phyloP scores from a whole-genome alignment of 2,113 vertebrate genomes.

The Xyrauchen texanus region DNA sequence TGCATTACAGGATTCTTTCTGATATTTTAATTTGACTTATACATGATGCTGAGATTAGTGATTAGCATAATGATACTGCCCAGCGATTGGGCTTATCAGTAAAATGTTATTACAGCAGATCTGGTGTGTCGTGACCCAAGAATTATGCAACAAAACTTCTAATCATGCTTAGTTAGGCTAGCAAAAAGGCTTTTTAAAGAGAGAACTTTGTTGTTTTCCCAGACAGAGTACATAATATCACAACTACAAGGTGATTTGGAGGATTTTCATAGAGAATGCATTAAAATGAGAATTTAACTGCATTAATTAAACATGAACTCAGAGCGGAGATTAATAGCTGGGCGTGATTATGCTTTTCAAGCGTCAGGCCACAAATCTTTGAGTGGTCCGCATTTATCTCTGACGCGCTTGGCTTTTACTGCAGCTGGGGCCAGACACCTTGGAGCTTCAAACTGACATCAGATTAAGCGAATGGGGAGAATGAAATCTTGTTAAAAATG shows the following conservation, averaged over 20 bases:
- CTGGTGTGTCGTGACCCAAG: too few relatives aligned
- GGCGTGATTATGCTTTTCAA: conserved; percentile 54
- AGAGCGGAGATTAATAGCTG: conserved; percentile 60
- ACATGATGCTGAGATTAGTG: too few relatives aligned
- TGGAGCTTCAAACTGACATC: conserved; percentile 64
- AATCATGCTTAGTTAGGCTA: too few relatives aligned
- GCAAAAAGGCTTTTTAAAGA: too few relatives aligned
- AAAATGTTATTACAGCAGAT: too few relatives aligned
- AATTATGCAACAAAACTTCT: too few relatives aligned
- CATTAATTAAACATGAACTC: conserved; percentile 62
- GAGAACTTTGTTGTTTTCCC: background rate
- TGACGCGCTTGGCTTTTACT: conserved; percentile 49
- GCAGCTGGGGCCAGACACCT: conserved; percentile 62
- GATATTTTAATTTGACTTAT: too few relatives aligned
- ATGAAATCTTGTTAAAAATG: conserved; percentile 78
- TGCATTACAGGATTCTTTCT: too few relatives aligned
- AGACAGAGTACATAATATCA: conserved; percentile 35
- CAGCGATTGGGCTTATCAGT: too few relatives aligned
- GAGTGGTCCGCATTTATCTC: conserved; percentile 62
- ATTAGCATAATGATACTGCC: too few relatives aligned
- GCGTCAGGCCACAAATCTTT: conserved; percentile 64
- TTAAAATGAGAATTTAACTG: conserved; percentile 63
- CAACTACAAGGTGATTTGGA: conserved; percentile 59
- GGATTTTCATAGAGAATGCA: conserved; percentile 57
- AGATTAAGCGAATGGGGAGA: conserved; percentile 57